Evolutionary conservation across 2,797 vertebrate genomes (phyloP), one percentile per base, ranked within the genome.

Genomic region (Nothura maculosa): DNA sequence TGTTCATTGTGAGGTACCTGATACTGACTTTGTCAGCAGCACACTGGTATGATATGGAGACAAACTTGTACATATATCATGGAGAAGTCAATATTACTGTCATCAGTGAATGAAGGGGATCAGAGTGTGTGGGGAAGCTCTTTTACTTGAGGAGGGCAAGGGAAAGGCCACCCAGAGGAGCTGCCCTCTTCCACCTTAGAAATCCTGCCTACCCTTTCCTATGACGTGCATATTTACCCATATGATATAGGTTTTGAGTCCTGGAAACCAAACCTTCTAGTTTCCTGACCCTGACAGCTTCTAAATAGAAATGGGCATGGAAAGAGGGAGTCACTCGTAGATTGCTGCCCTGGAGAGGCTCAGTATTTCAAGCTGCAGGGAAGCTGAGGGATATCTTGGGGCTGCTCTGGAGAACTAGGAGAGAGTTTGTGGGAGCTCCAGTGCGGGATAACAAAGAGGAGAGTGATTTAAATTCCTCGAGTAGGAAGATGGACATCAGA

Each of bases 341-440:
- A 73, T 0, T 4, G 34, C 5, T 76, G 3, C 28, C 12, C 38
- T 19, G 36, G 60, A 40, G 15, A 3, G 11, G 1, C 3, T 79
- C 8, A 17, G 27, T 15, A 27, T 45, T n/a, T 2, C 10, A 64
- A 32, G 40, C 55, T 87, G 24, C 24, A 43, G 12, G 11, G 16
- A 69, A 72, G 50, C 17, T 84, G 27, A 3, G 2, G 83, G 75
- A 21, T 10, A 20, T 36, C 45, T 78, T 38, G 21, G 8, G 43
- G 12, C 5, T 64, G 38, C 24, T 63, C n/a, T 90, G 62, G 30
- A 78, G 45, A 72, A 6, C 34, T 57, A 48, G 16, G 7, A 82
- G 13, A 73, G 10, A 1, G 27, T 74, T 1, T 77, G n/a, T 74
- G 38, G n/a, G 20, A n/a, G 30, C 30, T 55, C 18, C 52, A 11